These are phyloP conservation scores for Heliornis fulica DNA, from an alignment of 2,113 vertebrate species.

Conservation along the genomic window DNA sequence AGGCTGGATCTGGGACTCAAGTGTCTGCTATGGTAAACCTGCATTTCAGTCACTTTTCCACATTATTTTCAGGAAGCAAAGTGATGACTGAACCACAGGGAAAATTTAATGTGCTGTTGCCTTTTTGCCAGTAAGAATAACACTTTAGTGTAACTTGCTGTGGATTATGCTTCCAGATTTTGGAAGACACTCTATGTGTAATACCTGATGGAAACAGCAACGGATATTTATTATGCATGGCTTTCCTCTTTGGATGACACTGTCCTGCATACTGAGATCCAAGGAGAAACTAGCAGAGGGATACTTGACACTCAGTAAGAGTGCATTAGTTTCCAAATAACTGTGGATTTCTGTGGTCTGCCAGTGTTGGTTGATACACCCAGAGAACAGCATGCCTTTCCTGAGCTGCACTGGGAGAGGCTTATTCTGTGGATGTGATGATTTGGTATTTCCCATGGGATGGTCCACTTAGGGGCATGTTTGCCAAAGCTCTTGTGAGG, in stretches of 20 bases:
- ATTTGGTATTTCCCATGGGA: background rate
- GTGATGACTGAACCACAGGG: background rate
- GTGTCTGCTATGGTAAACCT: background rate
- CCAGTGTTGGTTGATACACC: background rate
- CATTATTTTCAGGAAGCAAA: background rate
- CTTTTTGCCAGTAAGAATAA: background rate
- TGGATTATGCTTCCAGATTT: background rate
- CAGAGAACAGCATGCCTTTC: background rate
- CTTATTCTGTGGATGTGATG: background rate
- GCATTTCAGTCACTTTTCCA: background rate
- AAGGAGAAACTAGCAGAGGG: background rate
- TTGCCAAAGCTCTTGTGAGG: constrained; percentile 3
- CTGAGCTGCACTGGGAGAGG: background rate
- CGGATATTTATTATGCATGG: background rate
- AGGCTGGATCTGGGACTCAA: background rate
- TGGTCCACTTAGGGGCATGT: background rate
- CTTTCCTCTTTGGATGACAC: background rate
- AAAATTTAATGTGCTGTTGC: background rate
- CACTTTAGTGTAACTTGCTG: background rate
- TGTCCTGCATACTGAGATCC: background rate
- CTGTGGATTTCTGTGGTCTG: background rate
- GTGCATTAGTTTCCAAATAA: background rate
- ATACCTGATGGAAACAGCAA: background rate
- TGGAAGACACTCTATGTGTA: background rate
- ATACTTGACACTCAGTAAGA: background rate